Conservation (phyloP, 23 tunicate genomes). For the Phallusia fumigata region DNA sequence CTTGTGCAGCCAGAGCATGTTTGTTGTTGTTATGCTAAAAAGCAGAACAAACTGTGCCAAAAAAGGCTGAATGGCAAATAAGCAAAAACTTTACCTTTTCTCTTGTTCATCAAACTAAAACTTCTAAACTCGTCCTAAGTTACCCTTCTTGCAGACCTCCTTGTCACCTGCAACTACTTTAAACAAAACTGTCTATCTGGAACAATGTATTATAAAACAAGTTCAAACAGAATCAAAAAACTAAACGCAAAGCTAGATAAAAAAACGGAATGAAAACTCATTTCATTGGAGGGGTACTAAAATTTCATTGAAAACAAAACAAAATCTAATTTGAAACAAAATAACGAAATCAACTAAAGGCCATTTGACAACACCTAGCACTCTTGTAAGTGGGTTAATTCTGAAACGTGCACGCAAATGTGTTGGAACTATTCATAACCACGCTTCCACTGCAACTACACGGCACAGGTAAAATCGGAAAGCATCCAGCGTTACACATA, state of each 20-base stretch:
- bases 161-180: no score
- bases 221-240: background rate
- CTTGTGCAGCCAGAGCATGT: no score
- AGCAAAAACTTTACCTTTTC: no score
- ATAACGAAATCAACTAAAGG: background rate
- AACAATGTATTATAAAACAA: slow-evolving; percentile 9
- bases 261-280: background rate
- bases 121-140: no score
- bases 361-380: background rate
- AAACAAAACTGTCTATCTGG: background rate
- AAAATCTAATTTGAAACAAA: background rate
- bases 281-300: background rate
- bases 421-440: slow-evolving; percentile 13
- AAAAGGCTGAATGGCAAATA: no score
- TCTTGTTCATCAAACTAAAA: no score
- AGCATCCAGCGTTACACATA: background rate
- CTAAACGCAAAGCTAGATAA: background rate
- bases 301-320: background rate
- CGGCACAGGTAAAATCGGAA: background rate
- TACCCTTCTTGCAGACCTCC: no score
- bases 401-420: background rate
- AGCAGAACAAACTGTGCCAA: no score
- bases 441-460: slow-evolving; percentile 37
- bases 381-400: background rate
- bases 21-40: no score